Percentiles rank a stretch among this genome's conserved stretches.
Conservation (phyloP, 2,797 vertebrate species). For the Artibeus jamaicensis region DNA sequence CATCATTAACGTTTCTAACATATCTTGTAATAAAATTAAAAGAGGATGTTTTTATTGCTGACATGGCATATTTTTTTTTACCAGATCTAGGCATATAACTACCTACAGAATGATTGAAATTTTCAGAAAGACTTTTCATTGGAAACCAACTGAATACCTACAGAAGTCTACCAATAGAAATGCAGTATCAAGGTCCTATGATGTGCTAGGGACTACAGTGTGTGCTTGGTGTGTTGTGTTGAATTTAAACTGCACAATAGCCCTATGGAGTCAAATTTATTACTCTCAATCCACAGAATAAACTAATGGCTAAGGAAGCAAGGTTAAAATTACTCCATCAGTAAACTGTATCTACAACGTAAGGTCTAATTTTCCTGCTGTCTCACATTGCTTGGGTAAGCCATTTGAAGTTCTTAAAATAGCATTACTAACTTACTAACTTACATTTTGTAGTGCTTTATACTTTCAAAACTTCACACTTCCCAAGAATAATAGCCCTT, state of each 20-base stretch:
- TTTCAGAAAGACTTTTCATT: not conserved
- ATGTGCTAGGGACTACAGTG: not conserved
- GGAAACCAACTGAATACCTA: not conserved
- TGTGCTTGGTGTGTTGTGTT: not conserved
- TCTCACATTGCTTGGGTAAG: not conserved
- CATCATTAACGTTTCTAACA: not conserved
- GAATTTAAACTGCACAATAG: not conserved
- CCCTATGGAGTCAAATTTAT: not conserved
- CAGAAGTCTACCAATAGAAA: not conserved
- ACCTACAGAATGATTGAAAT: not conserved
- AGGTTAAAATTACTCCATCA: not conserved
- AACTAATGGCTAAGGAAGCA: not conserved
- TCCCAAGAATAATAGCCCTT: not conserved
- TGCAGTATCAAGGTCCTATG: not conserved
- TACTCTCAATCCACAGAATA: not conserved
- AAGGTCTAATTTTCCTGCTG: not conserved
- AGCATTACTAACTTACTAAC: not conserved
- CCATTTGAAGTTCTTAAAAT: not conserved
- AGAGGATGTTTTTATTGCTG: not conserved
- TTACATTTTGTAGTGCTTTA: not conserved
- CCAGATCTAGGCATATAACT: not conserved
- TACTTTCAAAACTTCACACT: not conserved
- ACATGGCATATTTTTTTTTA: not conserved
- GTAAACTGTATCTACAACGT: not conserved
- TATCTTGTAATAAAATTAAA: slow-evolving; percentile 14